Base-by-base conservation (phyloP, 92 coral and sea anemone genomes). In the Epizoanthus fatuus region DNA sequence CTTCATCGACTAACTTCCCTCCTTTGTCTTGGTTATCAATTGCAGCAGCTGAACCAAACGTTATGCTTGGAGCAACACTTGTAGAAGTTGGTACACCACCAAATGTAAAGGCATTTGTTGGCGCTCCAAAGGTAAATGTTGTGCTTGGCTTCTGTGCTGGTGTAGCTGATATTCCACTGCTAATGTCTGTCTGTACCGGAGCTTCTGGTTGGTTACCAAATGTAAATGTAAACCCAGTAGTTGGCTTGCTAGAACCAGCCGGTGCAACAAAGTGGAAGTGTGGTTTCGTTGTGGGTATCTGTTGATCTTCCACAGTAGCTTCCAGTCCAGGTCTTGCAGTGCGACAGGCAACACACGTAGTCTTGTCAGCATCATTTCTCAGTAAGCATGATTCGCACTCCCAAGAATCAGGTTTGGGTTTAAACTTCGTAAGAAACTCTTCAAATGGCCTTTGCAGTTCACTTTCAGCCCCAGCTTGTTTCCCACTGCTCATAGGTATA, bases 321-420 rank as follows among this genome's bases (percentile, higher is more conserved):
- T 86, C 68, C 38, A 51, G 72, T 63, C 84, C 94, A 45, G 92
- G 87, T 75, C 87, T 92, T 32, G 52, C 70, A 25, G 76, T 53
- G 64, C 57, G 71, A 69, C 95, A 94, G 29, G 98, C 98, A 17
- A 25, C 81, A 76, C 98, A 94, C 17, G 13, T 40, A 17, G 76
- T 58, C 42, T 62, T 52, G 16, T 93, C 87, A 8, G 68, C 72
- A 58, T 38, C 83, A 57, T 93, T 93, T 53, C 56, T 86, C 13
- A 90, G 78, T 53, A 79, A 67, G 69, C 96, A 93, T 1, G n/a
- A 62, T 11, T 80, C 86, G 44, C 96, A 93, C 45, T 93, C 92
- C 95, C 95, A 92, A 0, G 95, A 89, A n/a, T 85, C 93, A 75
- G 81, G 73, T 1, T 81, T 72, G 1, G 90, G 80, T 71, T 86